Evolutionary conservation across 2,113 vertebrate genomes (phyloP).

Genomic region (Scomber scombrus): DNA sequence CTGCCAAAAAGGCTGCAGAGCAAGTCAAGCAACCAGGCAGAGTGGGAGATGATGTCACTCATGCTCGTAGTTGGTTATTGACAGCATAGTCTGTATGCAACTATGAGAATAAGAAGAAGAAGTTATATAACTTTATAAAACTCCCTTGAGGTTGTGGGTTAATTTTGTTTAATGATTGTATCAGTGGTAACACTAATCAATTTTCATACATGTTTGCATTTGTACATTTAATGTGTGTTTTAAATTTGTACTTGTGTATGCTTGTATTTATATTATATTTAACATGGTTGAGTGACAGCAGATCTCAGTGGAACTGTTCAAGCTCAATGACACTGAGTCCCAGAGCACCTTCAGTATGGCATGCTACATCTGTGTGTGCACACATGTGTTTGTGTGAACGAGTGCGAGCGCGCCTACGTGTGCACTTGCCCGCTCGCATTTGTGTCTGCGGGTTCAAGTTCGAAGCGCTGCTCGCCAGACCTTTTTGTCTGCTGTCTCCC

Average conservation of each 20-base stretch:
- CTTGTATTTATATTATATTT: conserved; percentile 31
- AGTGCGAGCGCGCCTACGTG: not conserved
- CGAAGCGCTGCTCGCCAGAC: conserved; percentile 33
- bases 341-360: conserved; percentile 35
- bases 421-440: not conserved
- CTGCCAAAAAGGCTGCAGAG: too few species aligned
- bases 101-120: not conserved
- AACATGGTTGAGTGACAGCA: conserved; percentile 46
- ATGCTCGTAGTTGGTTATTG: not conserved
- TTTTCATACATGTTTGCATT: not conserved
- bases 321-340: conserved; percentile 61
- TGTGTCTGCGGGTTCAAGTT: conserved; percentile 8
- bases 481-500: conserved; percentile 52
- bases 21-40: too few species aligned
- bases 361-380: conserved; percentile 4
- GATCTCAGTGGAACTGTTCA: conserved; percentile 50
- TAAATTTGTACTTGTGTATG: not conserved
- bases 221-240: conserved; percentile 3
- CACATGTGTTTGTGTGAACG: not conserved
- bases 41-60: too few species aligned
- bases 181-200: not conserved
- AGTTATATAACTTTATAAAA: not conserved
- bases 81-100: not conserved
- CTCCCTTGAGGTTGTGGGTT: not conserved
- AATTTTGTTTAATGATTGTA: not conserved